phyloP scores from a whole-genome alignment of 2,797 vertebrate genomes.

The Selene dorsalis region DNA sequence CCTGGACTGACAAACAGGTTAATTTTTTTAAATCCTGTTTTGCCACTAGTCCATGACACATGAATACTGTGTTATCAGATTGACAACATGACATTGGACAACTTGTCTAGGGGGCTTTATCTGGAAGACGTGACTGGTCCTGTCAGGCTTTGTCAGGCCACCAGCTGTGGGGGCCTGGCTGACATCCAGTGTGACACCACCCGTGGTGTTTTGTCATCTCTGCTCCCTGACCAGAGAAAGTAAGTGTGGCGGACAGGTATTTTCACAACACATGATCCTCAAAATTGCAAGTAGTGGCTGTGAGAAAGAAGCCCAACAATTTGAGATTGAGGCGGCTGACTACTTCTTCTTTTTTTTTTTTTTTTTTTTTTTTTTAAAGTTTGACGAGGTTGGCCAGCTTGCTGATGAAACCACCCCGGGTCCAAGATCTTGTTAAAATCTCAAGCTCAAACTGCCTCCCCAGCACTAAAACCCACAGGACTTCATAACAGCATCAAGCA shows the following conservation, averaged over 20 bases:
- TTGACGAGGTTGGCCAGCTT: slow-evolving; percentile 1
- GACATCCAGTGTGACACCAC: slow-evolving; percentile 83
- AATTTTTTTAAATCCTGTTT: slow-evolving; percentile 51
- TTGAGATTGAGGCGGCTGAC: slow-evolving; percentile 36
- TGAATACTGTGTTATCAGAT: slow-evolving; percentile 76
- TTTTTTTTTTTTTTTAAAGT: background rate
- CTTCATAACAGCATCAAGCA: slow-evolving; percentile 6
- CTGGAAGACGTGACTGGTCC: slow-evolving; percentile 77
- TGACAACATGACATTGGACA: slow-evolving; percentile 83
- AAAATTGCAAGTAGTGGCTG: slow-evolving; percentile 45
- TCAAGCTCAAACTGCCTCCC: slow-evolving; percentile 25
- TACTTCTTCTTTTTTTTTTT: background rate
- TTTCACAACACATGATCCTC: slow-evolving; percentile 79
- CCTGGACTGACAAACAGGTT: slow-evolving; percentile 38
- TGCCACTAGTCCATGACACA: slow-evolving; percentile 66
- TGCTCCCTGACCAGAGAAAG: slow-evolving; percentile 64
- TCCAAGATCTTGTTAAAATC: slow-evolving; percentile 29
- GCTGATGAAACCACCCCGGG: slow-evolving; percentile 1
- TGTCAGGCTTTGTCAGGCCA: slow-evolving; percentile 82
- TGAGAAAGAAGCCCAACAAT: slow-evolving; percentile 33
- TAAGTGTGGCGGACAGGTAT: slow-evolving; percentile 80
- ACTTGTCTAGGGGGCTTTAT: slow-evolving; percentile 77
- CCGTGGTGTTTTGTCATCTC: slow-evolving; percentile 84
- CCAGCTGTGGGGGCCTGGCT: slow-evolving; percentile 77
- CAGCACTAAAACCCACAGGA: slow-evolving; percentile 14